A percentile compares a stretch with the other conserved stretches of the same genome.
These are phyloP conservation scores for Dermatemys mawii DNA, from an alignment of 2,113 vertebrate genomes.

Conservation along the genomic window DNA sequence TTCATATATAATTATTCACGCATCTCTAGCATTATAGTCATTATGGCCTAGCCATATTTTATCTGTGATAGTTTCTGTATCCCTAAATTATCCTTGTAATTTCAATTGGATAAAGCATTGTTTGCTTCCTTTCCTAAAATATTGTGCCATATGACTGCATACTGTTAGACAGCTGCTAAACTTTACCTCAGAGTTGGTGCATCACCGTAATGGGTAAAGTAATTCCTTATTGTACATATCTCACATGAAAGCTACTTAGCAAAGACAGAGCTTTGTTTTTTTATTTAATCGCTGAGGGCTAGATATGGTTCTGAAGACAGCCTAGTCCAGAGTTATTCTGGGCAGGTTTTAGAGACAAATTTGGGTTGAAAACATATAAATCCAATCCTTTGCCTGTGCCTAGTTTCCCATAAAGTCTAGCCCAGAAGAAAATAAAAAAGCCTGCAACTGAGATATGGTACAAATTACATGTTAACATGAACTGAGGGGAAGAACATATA, in stretches of 20 bases:
- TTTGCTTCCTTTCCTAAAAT: neutral
- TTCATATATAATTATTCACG: neutral
- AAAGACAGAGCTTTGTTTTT: neutral
- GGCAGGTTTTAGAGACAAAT: neutral
- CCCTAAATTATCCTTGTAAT: neutral
- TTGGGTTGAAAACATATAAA: neutral
- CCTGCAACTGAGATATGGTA: fast-evolving
- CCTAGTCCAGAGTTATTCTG: neutral
- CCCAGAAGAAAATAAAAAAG: fast-evolving
- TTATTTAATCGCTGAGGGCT: neutral
- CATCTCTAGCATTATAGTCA: neutral
- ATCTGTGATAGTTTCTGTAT: neutral
- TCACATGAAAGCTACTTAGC: neutral
- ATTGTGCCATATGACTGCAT: neutral
- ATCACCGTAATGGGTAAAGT: neutral
- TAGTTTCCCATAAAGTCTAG: neutral
- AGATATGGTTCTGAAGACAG: neutral
- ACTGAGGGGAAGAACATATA: neutral
- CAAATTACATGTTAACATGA: fast-evolving
- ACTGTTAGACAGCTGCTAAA: neutral
- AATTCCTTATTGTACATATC: neutral
- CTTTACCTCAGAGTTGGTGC: neutral
- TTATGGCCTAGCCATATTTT: neutral
- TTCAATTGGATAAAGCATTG: neutral
- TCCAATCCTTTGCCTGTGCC: neutral